Percentiles rank a stretch among this genome's conserved stretches.
phyloP scores from a whole-genome alignment of 2,113 vertebrate species.

The Hippocampus zosterae region DNA sequence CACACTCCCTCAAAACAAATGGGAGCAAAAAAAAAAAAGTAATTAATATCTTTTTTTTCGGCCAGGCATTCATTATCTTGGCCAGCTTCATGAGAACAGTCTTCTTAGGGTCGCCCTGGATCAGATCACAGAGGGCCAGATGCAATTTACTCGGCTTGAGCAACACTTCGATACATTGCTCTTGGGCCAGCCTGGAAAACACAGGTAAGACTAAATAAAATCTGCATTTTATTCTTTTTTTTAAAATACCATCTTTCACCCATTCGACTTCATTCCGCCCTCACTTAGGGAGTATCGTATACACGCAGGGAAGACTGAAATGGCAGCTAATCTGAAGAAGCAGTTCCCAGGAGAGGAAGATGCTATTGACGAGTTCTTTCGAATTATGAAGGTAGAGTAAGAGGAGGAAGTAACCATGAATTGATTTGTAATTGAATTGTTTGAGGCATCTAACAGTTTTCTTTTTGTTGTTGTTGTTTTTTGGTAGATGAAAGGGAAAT shows the following conservation, averaged over 20 bases:
- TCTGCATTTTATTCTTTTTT: neutral
- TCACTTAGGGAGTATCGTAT: conserved; percentile 63
- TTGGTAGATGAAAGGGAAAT: no score
- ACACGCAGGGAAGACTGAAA: conserved; percentile 71
- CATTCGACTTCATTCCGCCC: neutral
- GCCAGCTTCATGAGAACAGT: conserved; percentile 78
- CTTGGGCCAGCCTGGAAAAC: conserved; percentile 50
- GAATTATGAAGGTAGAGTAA: conserved; percentile 72
- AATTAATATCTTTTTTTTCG: neutral
- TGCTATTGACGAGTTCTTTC: conserved; percentile 76
- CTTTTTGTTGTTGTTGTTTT: no score
- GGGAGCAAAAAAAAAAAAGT: neutral
- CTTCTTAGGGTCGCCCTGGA: conserved; percentile 74
- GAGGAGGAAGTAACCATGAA: neutral
- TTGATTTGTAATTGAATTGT: neutral
- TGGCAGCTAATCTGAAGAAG: conserved; percentile 65
- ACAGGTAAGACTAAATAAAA: conserved; percentile 24
- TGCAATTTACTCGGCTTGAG: conserved; percentile 73
- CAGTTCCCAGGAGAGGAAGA: conserved; percentile 74
- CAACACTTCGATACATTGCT: conserved; percentile 76
- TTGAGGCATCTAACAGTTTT: neutral
- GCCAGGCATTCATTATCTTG: conserved; percentile 80
- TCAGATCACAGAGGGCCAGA: conserved; percentile 79
- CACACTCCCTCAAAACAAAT: no score
- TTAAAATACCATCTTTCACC: neutral